Conservation (phyloP, 35 echinoderm and acorn worm genomes). For the Ophioderma brevispina region DNA sequence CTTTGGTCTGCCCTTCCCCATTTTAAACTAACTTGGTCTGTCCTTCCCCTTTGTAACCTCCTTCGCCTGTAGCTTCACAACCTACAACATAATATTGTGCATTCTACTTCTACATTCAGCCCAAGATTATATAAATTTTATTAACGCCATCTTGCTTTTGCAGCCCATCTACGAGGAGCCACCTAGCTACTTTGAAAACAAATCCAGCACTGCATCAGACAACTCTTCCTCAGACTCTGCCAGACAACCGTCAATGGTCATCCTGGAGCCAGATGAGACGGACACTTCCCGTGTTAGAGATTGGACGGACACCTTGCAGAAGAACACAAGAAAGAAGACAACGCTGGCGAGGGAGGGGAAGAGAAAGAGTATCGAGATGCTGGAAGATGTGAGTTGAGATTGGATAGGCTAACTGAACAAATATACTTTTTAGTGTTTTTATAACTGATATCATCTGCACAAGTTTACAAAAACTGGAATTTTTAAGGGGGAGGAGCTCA, state of each 20-base stretch:
- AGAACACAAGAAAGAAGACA: constrained; percentile 54
- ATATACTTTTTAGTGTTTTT: too few relatives aligned
- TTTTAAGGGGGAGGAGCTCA: too few relatives aligned
- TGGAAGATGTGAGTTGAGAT: constrained; percentile 58
- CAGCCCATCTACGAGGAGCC: not conserved
- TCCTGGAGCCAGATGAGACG: constrained; percentile 17
- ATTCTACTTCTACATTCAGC: too few relatives aligned
- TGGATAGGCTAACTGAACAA: too few relatives aligned
- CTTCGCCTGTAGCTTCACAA: too few relatives aligned
- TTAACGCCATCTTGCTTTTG: not conserved
- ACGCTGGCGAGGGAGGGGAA: constrained; percentile 34
- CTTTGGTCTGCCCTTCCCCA: too few relatives aligned
- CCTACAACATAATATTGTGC: too few relatives aligned
- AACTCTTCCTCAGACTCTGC: not conserved
- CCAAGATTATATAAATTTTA: too few relatives aligned
- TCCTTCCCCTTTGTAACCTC: too few relatives aligned
- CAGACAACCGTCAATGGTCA: constrained; percentile 13
- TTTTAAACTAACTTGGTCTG: too few relatives aligned
- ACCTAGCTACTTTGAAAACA: not conserved
- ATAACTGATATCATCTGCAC: too few relatives aligned
- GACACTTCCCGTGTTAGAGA: constrained; percentile 71
- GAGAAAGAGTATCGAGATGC: constrained; percentile 59
- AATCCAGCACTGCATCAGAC: not conserved
- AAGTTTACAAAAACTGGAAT: too few relatives aligned
- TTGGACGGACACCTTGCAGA: constrained; percentile 78